Percentiles rank a stretch among this genome's conserved stretches.
Evolutionary conservation across 1,140 invertebrate species (phyloP).

Genomic region (Pachypsylla venusta): DNA sequence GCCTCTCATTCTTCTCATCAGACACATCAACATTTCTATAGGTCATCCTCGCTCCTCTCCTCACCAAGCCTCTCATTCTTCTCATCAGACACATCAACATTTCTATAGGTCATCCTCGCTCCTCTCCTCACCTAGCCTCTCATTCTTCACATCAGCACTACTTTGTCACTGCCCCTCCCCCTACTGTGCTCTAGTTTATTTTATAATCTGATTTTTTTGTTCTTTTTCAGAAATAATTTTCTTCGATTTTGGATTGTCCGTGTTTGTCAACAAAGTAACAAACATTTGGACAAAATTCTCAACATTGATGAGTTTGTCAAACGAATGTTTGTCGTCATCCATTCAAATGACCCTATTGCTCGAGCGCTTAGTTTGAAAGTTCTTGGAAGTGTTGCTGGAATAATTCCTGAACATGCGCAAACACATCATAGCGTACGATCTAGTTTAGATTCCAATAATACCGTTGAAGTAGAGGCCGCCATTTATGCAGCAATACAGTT

Average conservation of each 20-base stretch:
- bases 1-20: no score
- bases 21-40: no score
- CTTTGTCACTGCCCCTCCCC: no score
- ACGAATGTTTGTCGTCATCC: conserved; percentile 85
- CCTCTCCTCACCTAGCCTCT: no score
- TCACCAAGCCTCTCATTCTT: no score
- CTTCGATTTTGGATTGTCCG: conserved; percentile 81
- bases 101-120: no score
- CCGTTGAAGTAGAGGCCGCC: conserved; percentile 87
- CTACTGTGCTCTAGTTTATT: no score
- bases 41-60: no score
- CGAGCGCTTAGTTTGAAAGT: conserved; percentile 77
- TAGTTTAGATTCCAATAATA: conserved; percentile 85
- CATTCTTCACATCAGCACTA: no score
- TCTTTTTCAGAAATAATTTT: conserved; percentile 66
- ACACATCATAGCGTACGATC: conserved; percentile 88
- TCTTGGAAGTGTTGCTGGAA: conserved; percentile 76
- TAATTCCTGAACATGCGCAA: conserved; percentile 84
- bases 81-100: no score
- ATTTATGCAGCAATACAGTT: conserved; percentile 89
- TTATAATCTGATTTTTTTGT: not conserved
- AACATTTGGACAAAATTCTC: conserved; percentile 90
- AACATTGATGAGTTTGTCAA: conserved; percentile 92
- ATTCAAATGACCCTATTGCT: conserved; percentile 93
- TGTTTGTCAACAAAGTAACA: conserved; percentile 88